A percentile compares a stretch with the other conserved stretches of the same genome.
These are phyloP conservation scores for Archilochus colubris DNA, from an alignment of 2,113 vertebrate genomes.

Conservation along the genomic window DNA sequence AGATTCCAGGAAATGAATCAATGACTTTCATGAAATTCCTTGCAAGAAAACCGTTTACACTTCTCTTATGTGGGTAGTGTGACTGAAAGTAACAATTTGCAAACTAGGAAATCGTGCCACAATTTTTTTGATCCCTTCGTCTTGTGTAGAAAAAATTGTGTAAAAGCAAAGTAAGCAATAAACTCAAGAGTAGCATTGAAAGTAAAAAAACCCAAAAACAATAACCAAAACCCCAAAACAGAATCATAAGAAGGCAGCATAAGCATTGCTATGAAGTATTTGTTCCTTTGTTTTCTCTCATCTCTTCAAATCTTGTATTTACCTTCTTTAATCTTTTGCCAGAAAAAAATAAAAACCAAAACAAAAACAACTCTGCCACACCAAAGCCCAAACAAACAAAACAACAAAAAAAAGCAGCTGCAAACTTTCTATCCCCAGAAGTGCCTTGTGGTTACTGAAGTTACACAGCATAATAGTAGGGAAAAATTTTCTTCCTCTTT, in stretches of 20 bases:
- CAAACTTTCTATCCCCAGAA: neutral
- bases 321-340: neutral
- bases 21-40: neutral
- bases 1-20: neutral
- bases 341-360: neutral
- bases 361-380: too few species aligned
- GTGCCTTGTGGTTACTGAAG: neutral
- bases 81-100: neutral
- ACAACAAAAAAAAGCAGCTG: neutral
- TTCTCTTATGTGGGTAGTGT: neutral
- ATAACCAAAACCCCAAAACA: neutral
- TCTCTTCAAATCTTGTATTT: neutral
- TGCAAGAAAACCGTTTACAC: neutral
- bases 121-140: neutral
- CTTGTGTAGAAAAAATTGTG: neutral
- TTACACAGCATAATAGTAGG: neutral
- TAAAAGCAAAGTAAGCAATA: neutral
- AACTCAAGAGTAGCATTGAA: neutral
- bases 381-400: neutral
- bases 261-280: neutral
- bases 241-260: neutral
- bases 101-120: neutral
- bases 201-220: neutral
- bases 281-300: neutral
- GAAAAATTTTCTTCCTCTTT: neutral